A percentile compares a stretch with the other conserved stretches of the same genome.
phyloP scores from a whole-genome alignment of 2,113 vertebrate species.

The Platichthys stellatus region DNA sequence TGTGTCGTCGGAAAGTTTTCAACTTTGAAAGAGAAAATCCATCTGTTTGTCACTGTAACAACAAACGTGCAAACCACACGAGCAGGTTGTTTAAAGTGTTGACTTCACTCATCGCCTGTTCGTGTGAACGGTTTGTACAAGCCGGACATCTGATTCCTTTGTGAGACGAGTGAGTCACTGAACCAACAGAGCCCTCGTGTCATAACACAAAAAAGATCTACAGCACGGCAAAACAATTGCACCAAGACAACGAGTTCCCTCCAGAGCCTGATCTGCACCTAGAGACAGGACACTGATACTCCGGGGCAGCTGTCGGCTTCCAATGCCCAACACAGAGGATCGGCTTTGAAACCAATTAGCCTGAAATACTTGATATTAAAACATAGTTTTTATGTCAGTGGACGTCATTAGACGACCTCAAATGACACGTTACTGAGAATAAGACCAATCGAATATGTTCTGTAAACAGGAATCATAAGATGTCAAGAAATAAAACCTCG shows the following conservation, averaged over 20 bases:
- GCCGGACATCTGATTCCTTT: constrained; percentile 22
- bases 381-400: constrained; percentile 4
- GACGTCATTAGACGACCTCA: neutral
- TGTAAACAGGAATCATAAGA: neutral
- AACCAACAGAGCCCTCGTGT: constrained; percentile 49
- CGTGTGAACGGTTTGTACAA: constrained; percentile 11
- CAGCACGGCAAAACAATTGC: constrained; percentile 8
- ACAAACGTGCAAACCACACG: constrained; percentile 10
- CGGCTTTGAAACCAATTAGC: constrained; percentile 18
- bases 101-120: constrained; percentile 3
- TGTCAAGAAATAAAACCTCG: neutral
- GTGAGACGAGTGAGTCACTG: constrained; percentile 52
- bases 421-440: neutral
- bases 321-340: neutral
- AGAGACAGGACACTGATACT: constrained; percentile 47
- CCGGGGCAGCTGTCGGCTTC: constrained; percentile 22
- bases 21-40: constrained; percentile 8
- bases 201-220: constrained; percentile 43
- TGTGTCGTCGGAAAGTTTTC: neutral
- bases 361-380: neutral
- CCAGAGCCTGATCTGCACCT: constrained; percentile 22
- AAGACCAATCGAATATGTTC: neutral
- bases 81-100: neutral
- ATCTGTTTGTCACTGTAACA: neutral
- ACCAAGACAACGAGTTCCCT: constrained; percentile 17